phyloP scores from a whole-genome alignment of 2,797 vertebrate genomes.

The Cygnus olor region DNA sequence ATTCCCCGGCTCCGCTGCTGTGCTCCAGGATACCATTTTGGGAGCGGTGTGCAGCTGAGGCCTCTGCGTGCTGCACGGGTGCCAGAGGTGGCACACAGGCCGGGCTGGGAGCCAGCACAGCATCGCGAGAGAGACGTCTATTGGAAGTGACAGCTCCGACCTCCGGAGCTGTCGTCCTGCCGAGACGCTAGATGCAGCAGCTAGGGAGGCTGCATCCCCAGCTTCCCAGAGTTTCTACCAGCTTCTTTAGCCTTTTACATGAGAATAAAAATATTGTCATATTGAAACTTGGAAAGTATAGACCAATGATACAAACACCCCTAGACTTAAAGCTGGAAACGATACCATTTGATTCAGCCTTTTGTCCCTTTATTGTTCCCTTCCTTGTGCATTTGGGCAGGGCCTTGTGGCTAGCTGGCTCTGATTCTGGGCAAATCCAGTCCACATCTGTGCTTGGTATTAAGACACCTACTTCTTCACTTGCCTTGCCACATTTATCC shows the following conservation, averaged over 20 bases:
- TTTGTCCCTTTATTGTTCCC: background rate
- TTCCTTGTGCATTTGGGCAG: background rate
- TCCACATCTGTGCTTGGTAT: background rate
- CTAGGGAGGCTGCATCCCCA: background rate
- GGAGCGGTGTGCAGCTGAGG: background rate
- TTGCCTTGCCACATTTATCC: background rate
- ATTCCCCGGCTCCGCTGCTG: background rate
- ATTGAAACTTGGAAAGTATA: background rate
- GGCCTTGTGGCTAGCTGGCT: background rate
- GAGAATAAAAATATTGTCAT: background rate
- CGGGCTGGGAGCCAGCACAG: background rate
- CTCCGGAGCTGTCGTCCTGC: background rate
- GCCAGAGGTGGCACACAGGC: background rate
- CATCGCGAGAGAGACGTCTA: accelerated
- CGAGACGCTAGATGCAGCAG: background rate
- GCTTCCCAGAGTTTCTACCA: background rate
- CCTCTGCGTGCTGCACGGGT: background rate
- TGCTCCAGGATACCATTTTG: accelerated
- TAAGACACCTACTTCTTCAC: background rate
- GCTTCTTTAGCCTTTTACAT: background rate
- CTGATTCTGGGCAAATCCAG: background rate
- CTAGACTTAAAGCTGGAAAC: background rate
- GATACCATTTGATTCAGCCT: background rate
- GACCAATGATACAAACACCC: background rate
- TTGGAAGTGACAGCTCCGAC: background rate